These are phyloP conservation scores for Rotaria socialis DNA, from an alignment of 2,888 invertebrate genomes.

Conservation along the genomic window DNA sequence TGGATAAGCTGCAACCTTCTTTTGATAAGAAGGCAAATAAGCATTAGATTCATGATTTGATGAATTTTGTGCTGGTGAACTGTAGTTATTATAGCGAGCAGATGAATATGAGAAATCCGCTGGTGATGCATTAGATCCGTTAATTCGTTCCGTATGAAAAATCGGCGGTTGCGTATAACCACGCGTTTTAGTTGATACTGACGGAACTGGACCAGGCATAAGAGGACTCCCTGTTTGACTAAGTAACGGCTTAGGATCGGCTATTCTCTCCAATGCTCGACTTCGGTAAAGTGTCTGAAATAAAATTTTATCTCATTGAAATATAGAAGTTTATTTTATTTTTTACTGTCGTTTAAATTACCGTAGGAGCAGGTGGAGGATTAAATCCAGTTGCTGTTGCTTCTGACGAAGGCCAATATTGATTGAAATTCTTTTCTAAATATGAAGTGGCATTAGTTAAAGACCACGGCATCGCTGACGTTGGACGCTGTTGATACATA, in stretches of 20 bases:
- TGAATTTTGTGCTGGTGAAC: not conserved
- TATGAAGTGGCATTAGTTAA: not conserved
- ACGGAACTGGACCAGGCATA: constrained; percentile 40
- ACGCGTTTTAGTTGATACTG: constrained; percentile 7
- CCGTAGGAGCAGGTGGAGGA: not conserved
- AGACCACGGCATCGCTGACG: constrained; percentile 27
- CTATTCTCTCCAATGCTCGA: constrained; percentile 42
- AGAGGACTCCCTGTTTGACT: constrained; percentile 46
- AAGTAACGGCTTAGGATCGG: constrained; percentile 42
- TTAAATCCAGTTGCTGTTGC: not conserved
- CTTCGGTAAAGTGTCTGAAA: constrained; percentile 37
- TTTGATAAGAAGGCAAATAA: constrained; percentile 25
- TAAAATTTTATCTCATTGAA: not conserved
- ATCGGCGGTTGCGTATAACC: not conserved
- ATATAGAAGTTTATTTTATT: not conserved
- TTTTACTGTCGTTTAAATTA: not conserved
- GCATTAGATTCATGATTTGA: not conserved
- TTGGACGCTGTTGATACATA: constrained; percentile 17
- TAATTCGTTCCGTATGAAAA: not conserved
- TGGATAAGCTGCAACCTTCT: not conserved
- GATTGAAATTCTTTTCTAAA: not conserved
- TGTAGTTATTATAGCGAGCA: not conserved
- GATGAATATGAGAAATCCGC: not conserved
- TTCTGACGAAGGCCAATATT: not conserved
- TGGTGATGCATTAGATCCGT: no score